phyloP scores from a whole-genome alignment of 2,113 vertebrate species.

The Arizona elegans region DNA sequence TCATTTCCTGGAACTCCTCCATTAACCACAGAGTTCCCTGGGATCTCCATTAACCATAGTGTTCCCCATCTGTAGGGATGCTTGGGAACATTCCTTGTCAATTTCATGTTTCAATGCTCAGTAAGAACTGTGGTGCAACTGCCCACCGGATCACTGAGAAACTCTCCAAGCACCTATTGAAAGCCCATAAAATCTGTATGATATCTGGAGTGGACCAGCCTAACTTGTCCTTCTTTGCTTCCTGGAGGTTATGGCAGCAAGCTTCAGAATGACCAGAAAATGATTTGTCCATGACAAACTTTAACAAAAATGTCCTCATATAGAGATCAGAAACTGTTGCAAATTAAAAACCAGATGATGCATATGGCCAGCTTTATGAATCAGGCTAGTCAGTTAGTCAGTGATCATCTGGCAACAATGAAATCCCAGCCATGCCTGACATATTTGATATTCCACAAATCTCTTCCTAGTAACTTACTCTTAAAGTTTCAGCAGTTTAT shows the following conservation, averaged over 20 bases:
- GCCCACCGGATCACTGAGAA: not conserved
- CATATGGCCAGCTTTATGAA: not conserved
- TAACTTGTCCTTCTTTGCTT: not conserved
- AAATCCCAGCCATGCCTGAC: not conserved
- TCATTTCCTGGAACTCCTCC: not conserved
- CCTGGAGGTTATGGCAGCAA: not conserved
- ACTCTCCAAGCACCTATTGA: not conserved
- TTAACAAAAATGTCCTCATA: not conserved
- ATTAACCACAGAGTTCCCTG: not conserved
- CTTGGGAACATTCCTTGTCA: not conserved
- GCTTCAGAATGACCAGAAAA: not conserved
- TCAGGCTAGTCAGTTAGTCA: not conserved
- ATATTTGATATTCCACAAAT: not conserved
- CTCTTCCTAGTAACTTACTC: not conserved
- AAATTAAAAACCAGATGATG: not conserved
- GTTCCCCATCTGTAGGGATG: not conserved
- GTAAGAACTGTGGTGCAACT: not conserved
- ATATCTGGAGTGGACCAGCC: not conserved
- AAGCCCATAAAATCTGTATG: not conserved
- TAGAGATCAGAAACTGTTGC: not conserved
- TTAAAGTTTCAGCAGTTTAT: not conserved
- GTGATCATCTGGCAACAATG: not conserved
- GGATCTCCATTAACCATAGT: not conserved
- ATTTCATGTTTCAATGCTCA: not conserved
- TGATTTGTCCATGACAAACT: not conserved